These are phyloP conservation scores for Callimorpha dominula DNA, from an alignment of 2,888 invertebrate species.

Conservation along the genomic window DNA sequence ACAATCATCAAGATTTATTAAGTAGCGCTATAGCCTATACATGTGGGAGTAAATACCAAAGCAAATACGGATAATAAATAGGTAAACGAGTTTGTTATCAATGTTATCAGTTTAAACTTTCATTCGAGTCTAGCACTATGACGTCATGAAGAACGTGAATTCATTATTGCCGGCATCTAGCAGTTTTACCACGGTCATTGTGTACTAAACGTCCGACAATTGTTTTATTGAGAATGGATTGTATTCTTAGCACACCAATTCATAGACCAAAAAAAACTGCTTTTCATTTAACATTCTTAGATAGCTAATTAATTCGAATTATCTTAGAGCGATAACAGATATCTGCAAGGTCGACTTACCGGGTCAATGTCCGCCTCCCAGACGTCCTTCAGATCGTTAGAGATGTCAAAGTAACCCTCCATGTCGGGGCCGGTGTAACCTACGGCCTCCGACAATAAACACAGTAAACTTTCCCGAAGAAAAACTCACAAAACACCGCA, in stretches of 20 bases:
- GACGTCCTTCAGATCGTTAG: conserved; percentile 91
- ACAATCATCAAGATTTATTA: background rate
- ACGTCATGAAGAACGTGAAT: conserved; percentile 28
- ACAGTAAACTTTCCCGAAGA: conserved; percentile 65
- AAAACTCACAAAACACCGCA: conserved; percentile 72
- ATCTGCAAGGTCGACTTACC: conserved; percentile 88
- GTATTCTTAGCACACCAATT: conserved; percentile 15
- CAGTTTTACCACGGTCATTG: conserved; percentile 40
- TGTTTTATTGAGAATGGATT: conserved; percentile 40
- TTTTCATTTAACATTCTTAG: conserved; percentile 5
- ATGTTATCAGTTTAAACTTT: conserved; percentile 37
- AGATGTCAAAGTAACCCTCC: conserved; percentile 92
- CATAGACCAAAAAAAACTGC: conserved; percentile 4
- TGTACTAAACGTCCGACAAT: conserved; percentile 28
- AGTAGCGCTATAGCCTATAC: background rate
- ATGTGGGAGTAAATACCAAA: conserved; percentile 9
- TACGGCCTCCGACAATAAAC: conserved; percentile 73
- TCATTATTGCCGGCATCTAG: conserved; percentile 20
- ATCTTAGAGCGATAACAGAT: conserved; percentile 68
- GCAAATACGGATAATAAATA: conserved; percentile 13
- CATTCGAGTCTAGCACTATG: conserved; percentile 37
- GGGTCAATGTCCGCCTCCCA: conserved; percentile 94
- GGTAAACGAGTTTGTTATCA: conserved; percentile 34
- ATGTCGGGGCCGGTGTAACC: conserved; percentile 83
- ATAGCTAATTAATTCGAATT: conserved; percentile 43